A percentile compares a stretch with the other conserved stretches of the same genome.
Evolutionary conservation across 2,113 vertebrate genomes (phyloP).

Genomic region (western clawed frog (Xenopus tropicalis)): DNA sequence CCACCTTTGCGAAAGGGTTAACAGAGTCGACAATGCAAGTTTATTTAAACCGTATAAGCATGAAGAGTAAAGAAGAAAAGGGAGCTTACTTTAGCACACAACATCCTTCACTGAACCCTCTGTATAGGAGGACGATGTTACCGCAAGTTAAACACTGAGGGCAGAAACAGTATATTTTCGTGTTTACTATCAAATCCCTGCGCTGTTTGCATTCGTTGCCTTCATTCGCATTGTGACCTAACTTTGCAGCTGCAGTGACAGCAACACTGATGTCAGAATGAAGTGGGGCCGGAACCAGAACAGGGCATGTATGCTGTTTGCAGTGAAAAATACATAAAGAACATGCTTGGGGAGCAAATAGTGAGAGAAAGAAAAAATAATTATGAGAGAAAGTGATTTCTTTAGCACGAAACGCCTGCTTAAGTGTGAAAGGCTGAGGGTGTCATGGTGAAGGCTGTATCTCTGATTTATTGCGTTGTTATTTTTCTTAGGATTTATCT

Average conservation of each 20-base stretch:
- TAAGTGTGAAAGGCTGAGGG: no score
- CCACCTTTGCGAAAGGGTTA: constrained; percentile 5
- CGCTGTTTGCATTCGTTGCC: constrained; percentile 23
- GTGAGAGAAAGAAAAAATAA: no score
- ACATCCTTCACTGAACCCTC: constrained; percentile 28
- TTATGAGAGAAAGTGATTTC: no score
- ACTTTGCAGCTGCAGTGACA: constrained; percentile 35
- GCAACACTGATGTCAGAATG: constrained; percentile 29
- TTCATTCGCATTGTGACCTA: constrained; percentile 26
- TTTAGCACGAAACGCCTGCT: no score
- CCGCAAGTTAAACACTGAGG: constrained; percentile 25
- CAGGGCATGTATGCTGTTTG: not conserved
- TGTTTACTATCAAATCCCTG: constrained; percentile 27
- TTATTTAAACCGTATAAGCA: constrained; percentile 17
- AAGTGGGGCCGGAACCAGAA: constrained; percentile 36
- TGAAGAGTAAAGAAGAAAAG: constrained; percentile 24
- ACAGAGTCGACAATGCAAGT: constrained; percentile 4
- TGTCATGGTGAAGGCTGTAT: no score
- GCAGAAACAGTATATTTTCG: constrained; percentile 14
- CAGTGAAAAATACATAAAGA: not conserved
- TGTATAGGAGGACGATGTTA: constrained; percentile 18
- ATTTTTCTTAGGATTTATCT: no score
- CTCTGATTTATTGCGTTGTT: no score
- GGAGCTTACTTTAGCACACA: constrained; percentile 24
- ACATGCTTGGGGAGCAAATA: no score